A percentile compares a stretch with the other conserved stretches of the same genome.
phyloP scores from a whole-genome alignment of 2,888 invertebrate genomes.

The Mycalesis mineus region DNA sequence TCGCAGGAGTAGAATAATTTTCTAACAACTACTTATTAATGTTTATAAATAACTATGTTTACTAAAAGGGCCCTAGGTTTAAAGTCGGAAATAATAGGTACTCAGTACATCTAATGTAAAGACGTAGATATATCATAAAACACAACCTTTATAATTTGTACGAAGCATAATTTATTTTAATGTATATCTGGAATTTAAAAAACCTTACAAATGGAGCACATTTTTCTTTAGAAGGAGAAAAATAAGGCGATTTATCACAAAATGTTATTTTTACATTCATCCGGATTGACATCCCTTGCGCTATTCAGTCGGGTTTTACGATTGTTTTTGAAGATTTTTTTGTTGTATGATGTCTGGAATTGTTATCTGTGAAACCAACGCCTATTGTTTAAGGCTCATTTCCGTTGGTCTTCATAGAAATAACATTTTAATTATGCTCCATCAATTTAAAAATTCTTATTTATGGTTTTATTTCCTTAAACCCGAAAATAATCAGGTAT shows the following conservation, averaged over 20 bases:
- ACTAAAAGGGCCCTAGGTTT: no score
- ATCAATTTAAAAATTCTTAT: neutral
- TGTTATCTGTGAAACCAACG: neutral
- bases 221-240: constrained; percentile 3
- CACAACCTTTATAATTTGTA: neutral
- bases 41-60: no score
- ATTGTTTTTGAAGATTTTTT: constrained; percentile 4
- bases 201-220: neutral
- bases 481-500: no score
- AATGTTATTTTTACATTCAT: constrained; percentile 2
- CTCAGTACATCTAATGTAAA: neutral
- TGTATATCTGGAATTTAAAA: neutral
- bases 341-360: neutral
- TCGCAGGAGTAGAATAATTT: no score
- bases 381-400: neutral
- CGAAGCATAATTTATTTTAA: neutral
- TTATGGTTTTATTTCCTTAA: neutral
- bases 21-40: no score
- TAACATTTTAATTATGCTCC: neutral
- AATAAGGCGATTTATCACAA: constrained; percentile 3
- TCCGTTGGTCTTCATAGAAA: neutral
- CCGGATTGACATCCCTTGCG: constrained; percentile 4
- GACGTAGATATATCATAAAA: neutral
- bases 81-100: neutral
- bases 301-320: constrained; percentile 4